Evolutionary conservation across 1,140 invertebrate genomes (phyloP).

Genomic region (Pseudomyrmex dendroicus): DNA sequence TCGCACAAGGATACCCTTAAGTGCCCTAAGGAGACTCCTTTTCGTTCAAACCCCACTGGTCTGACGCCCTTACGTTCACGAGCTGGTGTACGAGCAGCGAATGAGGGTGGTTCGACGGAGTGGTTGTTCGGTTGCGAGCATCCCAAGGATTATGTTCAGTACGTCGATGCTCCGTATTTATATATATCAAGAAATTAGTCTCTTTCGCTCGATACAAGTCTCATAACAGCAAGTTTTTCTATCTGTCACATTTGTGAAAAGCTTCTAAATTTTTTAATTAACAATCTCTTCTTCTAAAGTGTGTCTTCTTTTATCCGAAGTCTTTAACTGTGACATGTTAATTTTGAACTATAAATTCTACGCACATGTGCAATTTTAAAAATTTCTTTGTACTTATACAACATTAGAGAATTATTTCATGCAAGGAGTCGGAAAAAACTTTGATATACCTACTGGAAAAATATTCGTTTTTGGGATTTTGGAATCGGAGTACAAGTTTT

Average conservation of each 20-base stretch:
- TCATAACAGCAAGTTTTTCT: neutral
- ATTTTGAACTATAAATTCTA: neutral
- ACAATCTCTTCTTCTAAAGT: neutral
- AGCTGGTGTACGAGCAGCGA: conserved; percentile 75
- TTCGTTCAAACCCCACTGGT: conserved; percentile 78
- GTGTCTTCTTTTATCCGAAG: neutral
- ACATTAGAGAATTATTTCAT: neutral
- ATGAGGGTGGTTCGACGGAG: conserved; percentile 67
- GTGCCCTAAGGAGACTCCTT: conserved; percentile 83
- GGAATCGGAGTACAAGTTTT: conserved; percentile 60
- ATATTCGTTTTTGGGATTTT: conserved; percentile 57
- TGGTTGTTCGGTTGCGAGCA: conserved; percentile 72
- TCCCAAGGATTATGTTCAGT: conserved; percentile 65
- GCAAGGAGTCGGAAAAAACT: conserved; percentile 1
- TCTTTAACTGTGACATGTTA: neutral
- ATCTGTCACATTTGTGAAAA: neutral
- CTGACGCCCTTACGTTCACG: conserved; percentile 77
- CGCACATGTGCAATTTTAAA: neutral
- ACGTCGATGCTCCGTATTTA: conserved; percentile 31
- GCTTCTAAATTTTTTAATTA: neutral
- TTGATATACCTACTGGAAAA: neutral
- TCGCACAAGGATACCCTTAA: conserved; percentile 80
- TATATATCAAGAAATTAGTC: neutral
- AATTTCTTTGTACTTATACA: neutral
- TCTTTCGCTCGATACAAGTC: neutral